phyloP scores from a whole-genome alignment of 2,113 vertebrate genomes.

The Madoqua kirkii region DNA sequence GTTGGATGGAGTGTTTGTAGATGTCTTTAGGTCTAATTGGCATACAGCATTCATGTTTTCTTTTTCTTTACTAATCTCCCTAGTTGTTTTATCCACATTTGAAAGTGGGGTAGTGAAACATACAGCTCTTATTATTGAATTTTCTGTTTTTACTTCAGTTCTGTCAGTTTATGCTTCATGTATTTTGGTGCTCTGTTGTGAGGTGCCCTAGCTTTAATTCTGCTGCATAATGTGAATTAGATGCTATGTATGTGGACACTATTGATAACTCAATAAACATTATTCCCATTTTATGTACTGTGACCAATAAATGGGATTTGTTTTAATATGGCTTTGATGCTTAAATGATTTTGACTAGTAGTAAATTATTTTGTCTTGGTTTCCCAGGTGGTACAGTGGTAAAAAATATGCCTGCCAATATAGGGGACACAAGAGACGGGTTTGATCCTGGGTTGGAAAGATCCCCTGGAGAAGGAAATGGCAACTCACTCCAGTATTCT shows the following conservation, averaged over 20 bases:
- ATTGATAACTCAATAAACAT: background rate
- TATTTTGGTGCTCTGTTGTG: background rate
- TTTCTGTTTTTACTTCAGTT: background rate
- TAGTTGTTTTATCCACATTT: background rate
- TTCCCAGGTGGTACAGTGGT: background rate
- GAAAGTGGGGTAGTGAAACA: background rate
- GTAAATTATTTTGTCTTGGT: background rate
- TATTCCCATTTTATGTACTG: background rate
- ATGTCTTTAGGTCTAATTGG: background rate
- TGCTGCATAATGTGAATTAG: background rate
- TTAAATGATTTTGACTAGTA: conserved; percentile 12
- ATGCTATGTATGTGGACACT: background rate
- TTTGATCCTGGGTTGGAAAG: background rate
- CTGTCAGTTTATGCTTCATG: conserved; percentile 1
- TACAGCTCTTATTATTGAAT: background rate
- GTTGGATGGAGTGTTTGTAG: background rate
- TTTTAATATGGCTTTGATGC: background rate
- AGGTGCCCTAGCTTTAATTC: conserved; percentile 9
- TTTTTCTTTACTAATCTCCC: background rate
- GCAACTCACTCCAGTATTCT: background rate
- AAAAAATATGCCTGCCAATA: background rate
- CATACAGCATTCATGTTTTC: background rate
- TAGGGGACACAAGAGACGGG: background rate
- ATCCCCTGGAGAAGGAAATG: background rate
- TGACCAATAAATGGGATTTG: background rate